Evolutionary conservation across 1,140 invertebrate species (phyloP), one percentile per base, ranked within the genome.

Genomic region (Bombus turneri): DNA sequence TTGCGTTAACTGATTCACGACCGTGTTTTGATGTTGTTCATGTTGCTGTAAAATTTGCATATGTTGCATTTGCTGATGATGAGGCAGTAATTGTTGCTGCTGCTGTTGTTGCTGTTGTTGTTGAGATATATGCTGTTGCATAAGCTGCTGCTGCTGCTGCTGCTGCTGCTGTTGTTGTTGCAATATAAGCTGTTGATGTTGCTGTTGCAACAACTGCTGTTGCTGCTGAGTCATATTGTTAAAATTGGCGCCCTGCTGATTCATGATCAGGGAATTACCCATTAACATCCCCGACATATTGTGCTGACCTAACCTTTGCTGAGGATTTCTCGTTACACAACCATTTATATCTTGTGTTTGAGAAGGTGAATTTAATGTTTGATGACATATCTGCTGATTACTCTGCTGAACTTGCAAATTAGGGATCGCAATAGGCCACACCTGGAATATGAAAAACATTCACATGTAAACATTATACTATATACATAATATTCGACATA

Each of bases 261-360:
- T 95, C 93, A 94, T 94, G 43, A 94, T 92, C 91, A 95, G 85
- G 43, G 93, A 92, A 89, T 95, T 95, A 59, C 92, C 90, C 94
- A 95, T 95, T 57, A 95, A 77, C 94, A 95, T 95, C 75, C 92
- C 91, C 31, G 93, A 86, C 93, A 95, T 94, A 77, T 93, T 93
- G 37, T 94, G 93, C 75, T 92, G 88, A 91, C 93, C 92, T 87
- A 94, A 80, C 85, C 92, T 93, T 80, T 94, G 92, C 76, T 94
- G 94, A 59, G 92, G 84, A 85, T 93, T 94, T 78, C 93, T 92
- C 39, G 88, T 72, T 74, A 80, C 86, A 77, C 88, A 88, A 85
- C 80, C 87, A 84, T 91, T 93, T n/a, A 88, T 81, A 71, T 94
- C 93, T 64, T 93, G 88, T 90, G 90, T 94, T 71, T 93, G 93